A percentile compares a stretch with the other conserved stretches of the same genome.
Conservation (phyloP, 1,140 invertebrate species). For the Parapsyche elsis region DNA sequence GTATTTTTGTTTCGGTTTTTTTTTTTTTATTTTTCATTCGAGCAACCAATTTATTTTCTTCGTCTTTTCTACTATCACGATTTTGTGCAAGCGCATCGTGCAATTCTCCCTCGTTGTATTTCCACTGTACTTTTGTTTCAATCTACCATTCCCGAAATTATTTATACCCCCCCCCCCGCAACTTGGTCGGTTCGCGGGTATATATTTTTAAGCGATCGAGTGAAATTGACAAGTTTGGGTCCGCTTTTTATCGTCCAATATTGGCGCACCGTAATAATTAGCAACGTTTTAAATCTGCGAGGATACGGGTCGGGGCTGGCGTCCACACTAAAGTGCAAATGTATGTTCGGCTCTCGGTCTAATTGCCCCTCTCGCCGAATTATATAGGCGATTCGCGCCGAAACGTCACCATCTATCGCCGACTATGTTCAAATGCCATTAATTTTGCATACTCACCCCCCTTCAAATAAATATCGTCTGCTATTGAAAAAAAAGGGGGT, state of each 20-base stretch:
- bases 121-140: no score
- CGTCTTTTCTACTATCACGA: no score
- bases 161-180: no score
- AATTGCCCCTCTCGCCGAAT: conserved; percentile 26
- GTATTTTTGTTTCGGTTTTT: no score
- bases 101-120: no score
- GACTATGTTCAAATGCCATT: conserved; percentile 25
- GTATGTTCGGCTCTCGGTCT: conserved; percentile 32
- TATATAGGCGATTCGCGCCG: conserved; percentile 19
- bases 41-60: no score
- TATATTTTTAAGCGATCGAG: conserved; percentile 10
- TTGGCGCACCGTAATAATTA: conserved; percentile 31
- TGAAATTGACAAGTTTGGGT: conserved; percentile 19
- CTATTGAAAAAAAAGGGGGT: background rate
- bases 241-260: conserved; percentile 25
- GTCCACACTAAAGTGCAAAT: conserved; percentile 37
- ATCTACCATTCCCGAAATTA: no score
- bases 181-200: background rate
- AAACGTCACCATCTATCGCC: conserved; percentile 35
- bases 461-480: conserved; percentile 8
- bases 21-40: no score
- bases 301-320: conserved; percentile 18
- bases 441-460: conserved; percentile 28
- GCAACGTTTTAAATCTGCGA: conserved; percentile 36
- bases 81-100: no score